Evolutionary conservation across 2,113 vertebrate species (phyloP), one percentile per base, ranked within the genome.

Genomic region (Cyprinodon brontotheroides): DNA sequence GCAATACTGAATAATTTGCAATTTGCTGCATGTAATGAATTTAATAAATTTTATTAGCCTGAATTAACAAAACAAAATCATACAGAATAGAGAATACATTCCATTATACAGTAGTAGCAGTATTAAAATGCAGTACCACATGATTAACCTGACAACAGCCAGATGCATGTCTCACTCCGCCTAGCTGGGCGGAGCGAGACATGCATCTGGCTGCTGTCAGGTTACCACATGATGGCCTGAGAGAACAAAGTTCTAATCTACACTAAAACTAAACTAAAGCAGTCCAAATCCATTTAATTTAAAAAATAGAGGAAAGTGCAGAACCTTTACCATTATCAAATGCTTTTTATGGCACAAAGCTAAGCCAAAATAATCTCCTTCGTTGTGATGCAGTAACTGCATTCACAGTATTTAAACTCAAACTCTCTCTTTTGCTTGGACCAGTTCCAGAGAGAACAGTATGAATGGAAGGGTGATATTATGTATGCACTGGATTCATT

Each of bases 301-400:
- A 59, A 59, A 57, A 75, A 67, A 20, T 57, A 8, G 65, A 37
- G 50, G 63, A 74, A 48, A 65, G 1, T 70, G 39, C 79, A 75
- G 50, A 66, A 75, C 80, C 74, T 85, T 79, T 43, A 59, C 59
- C 59, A 66, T 82, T 65, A 78, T 75, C 77, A n/a, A 70, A 77
- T 72, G 57, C 61, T 70, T 78, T 80, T 76, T 63, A 78, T 72
- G 47, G 29, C 65, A 38, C 13, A n/a, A 48, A 67, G 10, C 75
- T 39, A 59, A 73, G 84, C 73, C 86, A 82, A 75, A 69, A 72
- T 75, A 72, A 81, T 74, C 36, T 66, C 72, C 61, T 65, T 68
- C n/a, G 0, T 76, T 69, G 39, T 72, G 71, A 75, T 79, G 74
- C 68, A 41, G 43, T 22, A 53, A 70, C 73, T 66, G 20, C 61